A percentile compares a stretch with the other conserved stretches of the same genome.
Conservation (phyloP, 2,888 invertebrate genomes). For the Hofmannophila pseudospretella region DNA sequence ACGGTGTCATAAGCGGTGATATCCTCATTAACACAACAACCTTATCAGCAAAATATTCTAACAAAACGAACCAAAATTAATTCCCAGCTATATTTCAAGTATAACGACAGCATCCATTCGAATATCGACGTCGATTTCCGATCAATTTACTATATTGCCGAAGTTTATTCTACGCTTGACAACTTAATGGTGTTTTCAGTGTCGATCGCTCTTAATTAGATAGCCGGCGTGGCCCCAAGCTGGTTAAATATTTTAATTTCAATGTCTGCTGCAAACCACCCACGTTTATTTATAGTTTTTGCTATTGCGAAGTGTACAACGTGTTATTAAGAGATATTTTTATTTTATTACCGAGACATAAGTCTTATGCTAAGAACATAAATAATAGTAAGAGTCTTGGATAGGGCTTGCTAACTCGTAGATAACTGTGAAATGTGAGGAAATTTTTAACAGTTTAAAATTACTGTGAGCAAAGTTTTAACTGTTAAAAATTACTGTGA, state of each 20-base stretch:
- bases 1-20: too few species aligned
- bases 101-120: slow-evolving; percentile 26
- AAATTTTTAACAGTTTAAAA: too few species aligned
- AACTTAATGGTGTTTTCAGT: slow-evolving; percentile 50
- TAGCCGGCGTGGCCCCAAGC: slow-evolving; percentile 34
- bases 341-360: slow-evolving; percentile 6
- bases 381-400: too few species aligned
- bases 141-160: slow-evolving; percentile 37
- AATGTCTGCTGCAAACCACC: slow-evolving; percentile 45
- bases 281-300: slow-evolving; percentile 43
- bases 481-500: too few species aligned
- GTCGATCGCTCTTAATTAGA: slow-evolving; percentile 45
- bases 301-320: slow-evolving; percentile 27
- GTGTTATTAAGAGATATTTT: slow-evolving; percentile 40
- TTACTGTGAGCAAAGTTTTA: too few species aligned
- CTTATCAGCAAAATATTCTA: not conserved
- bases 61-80: slow-evolving; percentile 14
- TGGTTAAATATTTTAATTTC: slow-evolving; percentile 49
- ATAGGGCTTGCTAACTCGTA: too few species aligned
- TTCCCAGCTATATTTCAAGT: slow-evolving; percentile 23
- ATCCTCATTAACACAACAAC: too few species aligned
- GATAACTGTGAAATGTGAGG: too few species aligned
- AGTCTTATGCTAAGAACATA: not conserved
- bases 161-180: slow-evolving; percentile 47
- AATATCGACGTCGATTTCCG: slow-evolving; percentile 21